A percentile compares a stretch with the other conserved stretches of the same genome.
Conservation (phyloP, 2,797 vertebrate species). For the Poecilia velifera region DNA sequence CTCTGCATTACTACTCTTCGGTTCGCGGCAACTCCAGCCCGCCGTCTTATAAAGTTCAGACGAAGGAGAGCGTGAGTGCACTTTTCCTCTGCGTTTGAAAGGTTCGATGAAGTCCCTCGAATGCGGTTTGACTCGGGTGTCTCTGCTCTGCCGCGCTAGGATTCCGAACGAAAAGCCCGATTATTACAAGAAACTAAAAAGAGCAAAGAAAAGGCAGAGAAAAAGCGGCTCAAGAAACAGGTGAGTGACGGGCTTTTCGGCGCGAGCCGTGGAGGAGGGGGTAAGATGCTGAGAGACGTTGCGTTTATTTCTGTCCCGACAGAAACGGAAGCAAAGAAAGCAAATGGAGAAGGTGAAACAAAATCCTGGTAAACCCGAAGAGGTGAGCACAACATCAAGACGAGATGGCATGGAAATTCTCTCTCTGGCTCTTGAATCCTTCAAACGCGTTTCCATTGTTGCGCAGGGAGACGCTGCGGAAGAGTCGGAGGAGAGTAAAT, state of each 20-base stretch:
- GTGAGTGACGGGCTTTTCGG: not conserved
- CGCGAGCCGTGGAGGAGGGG: not conserved
- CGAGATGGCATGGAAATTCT: not conserved
- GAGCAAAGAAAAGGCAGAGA: constrained; percentile 61
- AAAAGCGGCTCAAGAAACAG: constrained; percentile 71
- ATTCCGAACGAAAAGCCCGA: constrained; percentile 40
- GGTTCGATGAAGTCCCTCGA: not conserved
- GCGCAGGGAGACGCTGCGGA: constrained; percentile 40
- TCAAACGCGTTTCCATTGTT: not conserved
- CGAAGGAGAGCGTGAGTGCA: constrained; percentile 47
- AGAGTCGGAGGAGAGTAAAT: constrained; percentile 20
- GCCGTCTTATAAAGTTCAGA: constrained; percentile 4
- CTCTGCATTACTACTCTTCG: not conserved
- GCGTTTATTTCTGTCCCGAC: not conserved
- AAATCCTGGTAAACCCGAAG: constrained; percentile 23
- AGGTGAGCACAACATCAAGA: constrained; percentile 22
- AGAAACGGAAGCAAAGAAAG: constrained; percentile 69
- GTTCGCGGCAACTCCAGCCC: not conserved
- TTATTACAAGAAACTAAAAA: constrained; percentile 54
- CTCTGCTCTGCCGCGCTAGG: constrained; percentile 35
- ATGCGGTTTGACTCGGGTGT: not conserved
- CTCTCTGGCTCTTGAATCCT: not conserved
- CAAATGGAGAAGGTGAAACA: constrained; percentile 55
- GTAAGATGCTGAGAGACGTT: not conserved
- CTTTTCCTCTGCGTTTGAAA: not conserved